A percentile compares a stretch with the other conserved stretches of the same genome.
These are phyloP conservation scores for Scrobipalpa atriplicella DNA, from an alignment of 2,888 invertebrate genomes.

Conservation along the genomic window DNA sequence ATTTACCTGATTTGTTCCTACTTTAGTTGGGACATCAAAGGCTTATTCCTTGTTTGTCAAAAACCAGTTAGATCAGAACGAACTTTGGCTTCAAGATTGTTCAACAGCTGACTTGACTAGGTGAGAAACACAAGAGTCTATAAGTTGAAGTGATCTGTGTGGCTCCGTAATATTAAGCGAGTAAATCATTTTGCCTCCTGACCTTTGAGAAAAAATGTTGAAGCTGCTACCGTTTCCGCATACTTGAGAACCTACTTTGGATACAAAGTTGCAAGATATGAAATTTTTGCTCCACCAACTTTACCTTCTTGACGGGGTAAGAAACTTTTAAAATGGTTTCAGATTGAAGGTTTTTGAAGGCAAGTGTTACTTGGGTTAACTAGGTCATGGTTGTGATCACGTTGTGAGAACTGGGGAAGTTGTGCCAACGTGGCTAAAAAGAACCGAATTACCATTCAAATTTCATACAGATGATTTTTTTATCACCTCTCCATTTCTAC, in stretches of 20 bases:
- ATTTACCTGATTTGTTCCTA: no score
- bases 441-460: no score
- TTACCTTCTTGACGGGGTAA: slow-evolving; percentile 19
- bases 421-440: no score
- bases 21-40: no score
- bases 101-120: no score
- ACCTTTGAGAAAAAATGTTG: slow-evolving; percentile 52
- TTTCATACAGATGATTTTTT: no score
- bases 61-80: no score
- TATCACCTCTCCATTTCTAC: no score
- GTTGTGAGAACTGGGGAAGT: background rate
- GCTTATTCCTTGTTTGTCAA: no score
- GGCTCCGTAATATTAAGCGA: slow-evolving; percentile 57
- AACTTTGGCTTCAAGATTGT: no score
- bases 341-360: background rate
- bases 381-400: background rate
- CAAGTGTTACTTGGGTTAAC: background rate
- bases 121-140: background rate
- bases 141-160: background rate
- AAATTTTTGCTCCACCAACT: slow-evolving; percentile 30
- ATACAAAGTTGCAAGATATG: slow-evolving; percentile 31
- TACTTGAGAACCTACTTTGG: slow-evolving; percentile 29
- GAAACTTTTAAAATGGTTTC: slow-evolving; percentile 8
- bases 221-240: slow-evolving; percentile 30
- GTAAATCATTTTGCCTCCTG: slow-evolving; percentile 65